A percentile compares a stretch with the other conserved stretches of the same genome.
phyloP scores from a whole-genome alignment of 2,113 vertebrate species.

The Porphyrio hochstetteri region DNA sequence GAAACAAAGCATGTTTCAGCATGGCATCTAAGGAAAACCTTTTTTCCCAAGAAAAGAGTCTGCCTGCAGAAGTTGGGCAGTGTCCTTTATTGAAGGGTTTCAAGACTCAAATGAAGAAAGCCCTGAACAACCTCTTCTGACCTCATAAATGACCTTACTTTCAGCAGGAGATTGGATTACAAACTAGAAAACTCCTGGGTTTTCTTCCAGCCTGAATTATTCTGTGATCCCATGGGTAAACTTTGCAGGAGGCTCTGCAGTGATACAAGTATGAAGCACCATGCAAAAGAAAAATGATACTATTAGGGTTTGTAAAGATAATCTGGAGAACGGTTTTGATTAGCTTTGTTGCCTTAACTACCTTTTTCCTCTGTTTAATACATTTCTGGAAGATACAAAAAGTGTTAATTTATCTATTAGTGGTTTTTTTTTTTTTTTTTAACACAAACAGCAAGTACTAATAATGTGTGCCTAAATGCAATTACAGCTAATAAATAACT shows the following conservation, averaged over 20 bases:
- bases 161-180: background rate
- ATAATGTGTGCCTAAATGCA: background rate
- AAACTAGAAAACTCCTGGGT: background rate
- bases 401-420: slow-evolving; percentile 21
- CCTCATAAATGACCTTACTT: background rate
- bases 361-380: background rate
- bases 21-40: background rate
- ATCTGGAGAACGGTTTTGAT: background rate
- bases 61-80: background rate
- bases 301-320: background rate
- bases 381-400: background rate
- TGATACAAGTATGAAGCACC: background rate
- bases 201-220: background rate
- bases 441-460: background rate
- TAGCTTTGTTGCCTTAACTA: background rate
- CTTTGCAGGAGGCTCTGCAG: background rate
- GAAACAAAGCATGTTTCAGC: background rate
- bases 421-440: background rate
- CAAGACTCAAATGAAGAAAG: background rate
- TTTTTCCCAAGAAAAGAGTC: background rate
- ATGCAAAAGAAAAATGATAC: background rate
- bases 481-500: background rate
- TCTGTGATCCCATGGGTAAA: background rate
- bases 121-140: background rate
- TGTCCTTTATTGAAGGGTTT: background rate